phyloP scores from a whole-genome alignment of 2,113 vertebrate species.

The Onychostruthus taczanowskii region DNA sequence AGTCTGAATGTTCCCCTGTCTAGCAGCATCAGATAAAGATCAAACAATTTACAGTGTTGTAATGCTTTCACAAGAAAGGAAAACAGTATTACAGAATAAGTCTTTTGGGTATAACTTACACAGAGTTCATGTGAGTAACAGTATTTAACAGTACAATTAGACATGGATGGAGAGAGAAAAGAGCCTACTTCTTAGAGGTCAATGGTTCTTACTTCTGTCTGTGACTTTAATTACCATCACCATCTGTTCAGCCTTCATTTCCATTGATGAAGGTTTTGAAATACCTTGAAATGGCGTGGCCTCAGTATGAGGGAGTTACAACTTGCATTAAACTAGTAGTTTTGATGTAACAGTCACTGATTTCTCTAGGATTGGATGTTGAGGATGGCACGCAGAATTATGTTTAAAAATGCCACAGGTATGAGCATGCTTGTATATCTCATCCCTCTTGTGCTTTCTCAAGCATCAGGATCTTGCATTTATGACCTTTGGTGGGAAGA shows the following conservation, averaged over 20 bases:
- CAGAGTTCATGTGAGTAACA: neutral
- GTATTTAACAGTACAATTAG: neutral
- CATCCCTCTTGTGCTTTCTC: neutral
- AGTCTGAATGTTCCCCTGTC: neutral
- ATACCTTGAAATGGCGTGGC: neutral
- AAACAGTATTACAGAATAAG: neutral
- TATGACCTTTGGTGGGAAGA: neutral
- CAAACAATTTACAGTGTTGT: neutral
- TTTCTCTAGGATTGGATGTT: neutral
- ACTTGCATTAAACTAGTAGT: neutral
- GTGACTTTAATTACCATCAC: neutral
- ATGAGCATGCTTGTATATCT: neutral
- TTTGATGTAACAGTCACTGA: neutral
- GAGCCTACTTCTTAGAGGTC: neutral
- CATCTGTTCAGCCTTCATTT: neutral
- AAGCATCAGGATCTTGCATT: neutral
- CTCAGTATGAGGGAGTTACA: neutral
- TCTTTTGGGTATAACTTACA: neutral
- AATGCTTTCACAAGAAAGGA: neutral
- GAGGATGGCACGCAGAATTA: neutral
- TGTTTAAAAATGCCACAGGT: neutral
- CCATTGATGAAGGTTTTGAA: neutral
- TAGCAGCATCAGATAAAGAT: neutral
- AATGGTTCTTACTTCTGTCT: neutral
- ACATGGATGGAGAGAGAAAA: neutral